phyloP scores from a whole-genome alignment of 2,113 vertebrate species.

The Melanocharis versteri region DNA sequence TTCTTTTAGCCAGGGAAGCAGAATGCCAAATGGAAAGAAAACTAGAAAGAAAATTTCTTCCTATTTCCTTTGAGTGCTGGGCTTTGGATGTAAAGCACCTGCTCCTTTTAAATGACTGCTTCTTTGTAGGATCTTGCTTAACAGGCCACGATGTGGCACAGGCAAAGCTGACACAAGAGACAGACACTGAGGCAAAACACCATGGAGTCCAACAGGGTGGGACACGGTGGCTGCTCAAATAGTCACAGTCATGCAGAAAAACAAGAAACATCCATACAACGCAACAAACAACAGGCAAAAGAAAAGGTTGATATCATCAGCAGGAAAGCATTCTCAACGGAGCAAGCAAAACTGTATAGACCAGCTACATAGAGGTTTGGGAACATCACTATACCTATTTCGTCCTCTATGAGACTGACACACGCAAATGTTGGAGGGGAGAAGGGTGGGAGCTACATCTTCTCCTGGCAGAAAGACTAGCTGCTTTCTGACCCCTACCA shows the following conservation, averaged over 20 bases:
- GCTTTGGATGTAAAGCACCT: slow-evolving; percentile 69
- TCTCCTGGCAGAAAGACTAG: slow-evolving; percentile 66
- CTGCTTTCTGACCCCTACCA: slow-evolving; percentile 50
- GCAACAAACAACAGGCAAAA: slow-evolving; percentile 77
- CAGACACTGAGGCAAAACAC: slow-evolving; percentile 73
- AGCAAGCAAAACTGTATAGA: slow-evolving; percentile 73
- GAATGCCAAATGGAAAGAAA: slow-evolving; percentile 41
- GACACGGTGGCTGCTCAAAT: slow-evolving; percentile 67
- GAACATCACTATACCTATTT: slow-evolving; percentile 42
- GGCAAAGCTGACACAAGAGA: slow-evolving; percentile 73
- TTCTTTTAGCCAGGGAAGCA: slow-evolving; percentile 22
- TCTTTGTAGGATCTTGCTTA: slow-evolving; percentile 70
- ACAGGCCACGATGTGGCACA: slow-evolving; percentile 66
- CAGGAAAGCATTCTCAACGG: slow-evolving; percentile 71
- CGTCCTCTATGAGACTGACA: slow-evolving; percentile 55
- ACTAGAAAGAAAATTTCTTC: slow-evolving; percentile 34
- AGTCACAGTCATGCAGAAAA: slow-evolving; percentile 72
- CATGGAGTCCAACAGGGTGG: slow-evolving; percentile 68
- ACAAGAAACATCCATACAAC: slow-evolving; percentile 71
- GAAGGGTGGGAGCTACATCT: slow-evolving; percentile 44
- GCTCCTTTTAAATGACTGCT: slow-evolving; percentile 67
- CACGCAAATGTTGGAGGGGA: slow-evolving; percentile 47
- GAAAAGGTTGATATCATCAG: slow-evolving; percentile 75
- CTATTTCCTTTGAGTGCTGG: slow-evolving; percentile 66
- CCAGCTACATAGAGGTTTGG: slow-evolving; percentile 66